Evolutionary conservation across 2,113 vertebrate species (phyloP), one percentile per base, ranked within the genome.

Genomic region (Odontesthes bonariensis): DNA sequence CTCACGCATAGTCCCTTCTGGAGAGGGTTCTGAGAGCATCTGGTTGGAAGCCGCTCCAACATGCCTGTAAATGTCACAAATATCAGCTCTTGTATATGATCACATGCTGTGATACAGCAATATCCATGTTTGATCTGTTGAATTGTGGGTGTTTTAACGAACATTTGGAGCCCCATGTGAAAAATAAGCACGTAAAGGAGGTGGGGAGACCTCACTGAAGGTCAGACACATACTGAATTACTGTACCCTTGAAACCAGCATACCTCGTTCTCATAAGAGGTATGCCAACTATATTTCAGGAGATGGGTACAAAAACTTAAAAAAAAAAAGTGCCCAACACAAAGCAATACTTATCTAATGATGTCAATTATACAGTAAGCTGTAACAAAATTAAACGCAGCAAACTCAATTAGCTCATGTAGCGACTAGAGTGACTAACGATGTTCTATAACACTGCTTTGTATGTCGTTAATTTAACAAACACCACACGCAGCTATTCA

Each of bases 1-100:
- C 97, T 97, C 81, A 99, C 97, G 94, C 97, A 87, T 99, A 99
- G 73, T 92, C 90, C 55, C 97, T 94, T 67, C 94, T 95, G 88
- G 94, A 93, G 71, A 96, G 84, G 60, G 86, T 84, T 92, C 93
- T 92, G 74, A 96, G 91, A 10, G 93, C 86, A 54, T 96, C 94
- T 31, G 94, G 93, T 82, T 94, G 95, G 87, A 97, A 88, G 38
- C 94, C 94, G 75, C 93, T 96, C 95, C 96, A 96, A 51, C 94
- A 93, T 0, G 94, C 95, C 98, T 99, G 35, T 5, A 27, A 31
- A 46, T 0, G 66, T 20, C 46, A 49, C 13, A 17, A 49, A n/a
- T 19, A 12, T 19, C 5, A n/a, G 16, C 17, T 49, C 17, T 44
- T 38, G 35, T 10, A 38, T 27, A 38, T 38, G 6, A 3, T 7